A percentile compares a stretch with the other conserved stretches of the same genome.
These are phyloP conservation scores for Muntiacus muntjak DNA, from an alignment of 2,113 vertebrate genomes.

Conservation along the genomic window DNA sequence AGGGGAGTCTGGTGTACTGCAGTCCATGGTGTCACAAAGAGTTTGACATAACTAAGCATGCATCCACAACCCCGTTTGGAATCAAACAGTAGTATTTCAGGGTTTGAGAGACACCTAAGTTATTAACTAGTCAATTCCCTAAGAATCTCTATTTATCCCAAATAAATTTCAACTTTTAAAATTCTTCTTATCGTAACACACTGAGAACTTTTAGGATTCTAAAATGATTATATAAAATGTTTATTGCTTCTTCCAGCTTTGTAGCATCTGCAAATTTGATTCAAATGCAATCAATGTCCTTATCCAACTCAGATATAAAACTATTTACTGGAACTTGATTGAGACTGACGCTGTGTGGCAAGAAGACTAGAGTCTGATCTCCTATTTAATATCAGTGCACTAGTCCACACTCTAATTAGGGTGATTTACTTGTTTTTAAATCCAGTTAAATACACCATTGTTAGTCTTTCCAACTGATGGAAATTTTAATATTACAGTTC, in stretches of 20 bases:
- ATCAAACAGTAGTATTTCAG: not conserved
- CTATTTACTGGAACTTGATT: not conserved
- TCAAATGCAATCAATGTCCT: not conserved
- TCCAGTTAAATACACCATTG: not conserved
- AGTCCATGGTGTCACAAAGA: not conserved
- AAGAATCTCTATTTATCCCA: not conserved
- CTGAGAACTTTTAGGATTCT: not conserved
- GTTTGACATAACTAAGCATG: not conserved
- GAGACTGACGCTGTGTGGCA: not conserved
- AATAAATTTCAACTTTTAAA: not conserved
- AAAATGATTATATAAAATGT: not conserved
- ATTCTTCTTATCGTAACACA: not conserved
- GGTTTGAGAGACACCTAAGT: not conserved
- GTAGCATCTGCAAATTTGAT: not conserved
- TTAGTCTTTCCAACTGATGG: not conserved
- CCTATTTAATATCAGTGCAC: not conserved
- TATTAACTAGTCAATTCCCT: not conserved
- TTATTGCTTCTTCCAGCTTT: not conserved
- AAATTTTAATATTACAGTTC: not conserved
- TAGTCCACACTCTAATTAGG: not conserved
- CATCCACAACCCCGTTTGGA: not conserved
- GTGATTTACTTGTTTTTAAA: not conserved
- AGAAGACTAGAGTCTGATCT: not conserved
- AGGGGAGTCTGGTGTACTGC: not conserved
- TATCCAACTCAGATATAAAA: not conserved